These are phyloP conservation scores for Dermatemys mawii DNA, from an alignment of 2,113 vertebrate species.

Conservation along the genomic window DNA sequence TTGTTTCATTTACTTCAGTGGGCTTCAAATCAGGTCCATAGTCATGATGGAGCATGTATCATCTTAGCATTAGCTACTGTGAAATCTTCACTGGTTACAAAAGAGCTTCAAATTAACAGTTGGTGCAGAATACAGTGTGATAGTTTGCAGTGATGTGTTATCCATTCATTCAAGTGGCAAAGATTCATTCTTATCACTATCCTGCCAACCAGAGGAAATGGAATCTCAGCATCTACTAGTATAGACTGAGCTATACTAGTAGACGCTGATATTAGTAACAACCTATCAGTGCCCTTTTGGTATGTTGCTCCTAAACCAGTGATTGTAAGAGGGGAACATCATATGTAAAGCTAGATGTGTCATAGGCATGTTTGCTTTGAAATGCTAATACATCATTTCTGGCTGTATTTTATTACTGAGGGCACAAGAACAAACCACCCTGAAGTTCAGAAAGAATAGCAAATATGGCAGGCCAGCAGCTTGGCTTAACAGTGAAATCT, in stretches of 20 bases:
- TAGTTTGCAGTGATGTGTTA: rapidly evolving
- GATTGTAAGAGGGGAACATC: no score
- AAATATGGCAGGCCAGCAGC: no score
- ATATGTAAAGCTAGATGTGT: not conserved
- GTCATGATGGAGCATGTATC: rapidly evolving
- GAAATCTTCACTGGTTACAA: not conserved
- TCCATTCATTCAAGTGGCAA: not conserved
- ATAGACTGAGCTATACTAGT: not conserved
- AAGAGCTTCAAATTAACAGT: not conserved
- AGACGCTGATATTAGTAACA: no score
- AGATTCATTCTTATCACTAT: not conserved
- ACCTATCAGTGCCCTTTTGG: no score
- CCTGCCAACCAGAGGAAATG: not conserved
- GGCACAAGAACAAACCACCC: no score
- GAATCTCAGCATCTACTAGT: not conserved
- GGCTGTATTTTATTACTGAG: no score
- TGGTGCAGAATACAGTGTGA: not conserved
- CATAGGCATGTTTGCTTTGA: not conserved
- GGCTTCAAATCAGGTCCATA: not conserved
- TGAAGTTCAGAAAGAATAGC: no score
- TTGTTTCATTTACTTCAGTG: not conserved
- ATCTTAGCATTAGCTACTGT: not conserved
- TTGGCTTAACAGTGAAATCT: no score
- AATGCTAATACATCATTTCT: not conserved
- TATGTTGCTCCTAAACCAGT: no score